Evolutionary conservation across 2,113 vertebrate genomes (phyloP).

Genomic region (Labeo rohita): DNA sequence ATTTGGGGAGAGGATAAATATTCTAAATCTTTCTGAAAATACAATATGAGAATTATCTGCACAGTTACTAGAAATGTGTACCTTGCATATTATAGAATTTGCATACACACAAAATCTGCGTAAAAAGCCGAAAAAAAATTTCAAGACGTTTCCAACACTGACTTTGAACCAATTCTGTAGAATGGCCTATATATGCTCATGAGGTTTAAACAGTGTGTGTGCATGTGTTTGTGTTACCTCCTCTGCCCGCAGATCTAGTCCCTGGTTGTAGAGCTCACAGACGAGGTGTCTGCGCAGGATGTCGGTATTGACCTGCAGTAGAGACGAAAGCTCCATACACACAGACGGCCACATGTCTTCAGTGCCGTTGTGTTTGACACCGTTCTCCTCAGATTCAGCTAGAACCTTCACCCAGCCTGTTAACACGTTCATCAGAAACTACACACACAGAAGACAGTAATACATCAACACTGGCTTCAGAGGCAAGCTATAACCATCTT

Average conservation of each 20-base stretch:
- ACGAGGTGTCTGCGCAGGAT: slow-evolving; percentile 87
- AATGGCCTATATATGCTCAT: too few species aligned
- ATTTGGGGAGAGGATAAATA: too few species aligned
- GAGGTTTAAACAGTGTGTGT: not conserved
- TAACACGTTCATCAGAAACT: slow-evolving; percentile 90
- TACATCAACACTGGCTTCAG: not conserved
- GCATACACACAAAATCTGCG: too few species aligned
- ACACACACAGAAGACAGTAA: not conserved
- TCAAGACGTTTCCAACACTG: too few species aligned
- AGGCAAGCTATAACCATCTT: not conserved
- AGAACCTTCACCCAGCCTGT: slow-evolving; percentile 83
- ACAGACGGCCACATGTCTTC: slow-evolving; percentile 86
- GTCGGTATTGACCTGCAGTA: slow-evolving; percentile 90
- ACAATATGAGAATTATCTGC: too few species aligned
- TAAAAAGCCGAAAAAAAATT: too few species aligned
- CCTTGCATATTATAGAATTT: too few species aligned
- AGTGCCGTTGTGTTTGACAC: slow-evolving; percentile 60
- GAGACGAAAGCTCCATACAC: slow-evolving; percentile 82
- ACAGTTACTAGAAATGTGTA: too few species aligned
- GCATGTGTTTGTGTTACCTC: slow-evolving; percentile 75
- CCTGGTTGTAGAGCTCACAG: slow-evolving; percentile 91
- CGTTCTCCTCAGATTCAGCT: slow-evolving; percentile 60
- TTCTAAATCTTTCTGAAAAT: too few species aligned
- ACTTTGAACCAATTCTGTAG: too few species aligned
- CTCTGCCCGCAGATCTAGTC: slow-evolving; percentile 88